A percentile compares a stretch with the other conserved stretches of the same genome.
Evolutionary conservation across 2,888 invertebrate genomes (phyloP).

Genomic region (Cantharis rufa): DNA sequence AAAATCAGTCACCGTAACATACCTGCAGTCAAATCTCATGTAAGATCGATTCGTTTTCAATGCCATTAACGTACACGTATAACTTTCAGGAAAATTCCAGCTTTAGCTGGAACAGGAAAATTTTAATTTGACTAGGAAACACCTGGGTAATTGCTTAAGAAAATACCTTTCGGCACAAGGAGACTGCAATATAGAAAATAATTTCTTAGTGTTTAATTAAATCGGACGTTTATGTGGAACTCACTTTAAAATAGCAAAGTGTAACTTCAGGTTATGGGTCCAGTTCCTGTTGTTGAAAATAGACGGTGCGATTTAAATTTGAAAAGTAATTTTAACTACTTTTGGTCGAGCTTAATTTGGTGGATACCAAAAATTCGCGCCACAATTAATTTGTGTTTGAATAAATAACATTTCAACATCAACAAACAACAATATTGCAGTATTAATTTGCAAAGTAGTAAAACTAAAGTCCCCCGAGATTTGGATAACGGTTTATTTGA

Average conservation of each 20-base stretch:
- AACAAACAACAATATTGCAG: conserved; percentile 18
- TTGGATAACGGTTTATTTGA: conserved; percentile 30
- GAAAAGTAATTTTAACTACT: background rate
- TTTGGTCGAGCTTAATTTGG: background rate
- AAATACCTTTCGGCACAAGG: background rate
- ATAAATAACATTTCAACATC: conserved; percentile 13
- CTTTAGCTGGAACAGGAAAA: background rate
- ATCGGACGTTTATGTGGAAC: background rate
- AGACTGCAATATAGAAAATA: background rate
- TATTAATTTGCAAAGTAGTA: conserved; percentile 27
- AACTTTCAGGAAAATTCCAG: conserved; percentile 15
- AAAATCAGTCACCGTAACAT: conserved; percentile 29
- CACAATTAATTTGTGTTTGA: background rate
- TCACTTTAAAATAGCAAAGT: background rate
- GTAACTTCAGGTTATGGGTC: background rate
- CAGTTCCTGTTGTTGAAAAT: background rate
- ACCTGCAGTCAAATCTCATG: conserved; percentile 23
- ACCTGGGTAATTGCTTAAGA: background rate
- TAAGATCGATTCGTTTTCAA: conserved; percentile 34
- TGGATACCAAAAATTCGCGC: background rate
- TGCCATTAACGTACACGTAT: conserved; percentile 29
- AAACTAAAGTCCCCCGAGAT: conserved; percentile 23
- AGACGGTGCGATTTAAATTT: background rate
- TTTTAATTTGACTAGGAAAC: background rate
- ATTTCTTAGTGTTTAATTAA: background rate